Conservation (phyloP, 2,797 vertebrate genomes). For the Sebastes cheni region DNA sequence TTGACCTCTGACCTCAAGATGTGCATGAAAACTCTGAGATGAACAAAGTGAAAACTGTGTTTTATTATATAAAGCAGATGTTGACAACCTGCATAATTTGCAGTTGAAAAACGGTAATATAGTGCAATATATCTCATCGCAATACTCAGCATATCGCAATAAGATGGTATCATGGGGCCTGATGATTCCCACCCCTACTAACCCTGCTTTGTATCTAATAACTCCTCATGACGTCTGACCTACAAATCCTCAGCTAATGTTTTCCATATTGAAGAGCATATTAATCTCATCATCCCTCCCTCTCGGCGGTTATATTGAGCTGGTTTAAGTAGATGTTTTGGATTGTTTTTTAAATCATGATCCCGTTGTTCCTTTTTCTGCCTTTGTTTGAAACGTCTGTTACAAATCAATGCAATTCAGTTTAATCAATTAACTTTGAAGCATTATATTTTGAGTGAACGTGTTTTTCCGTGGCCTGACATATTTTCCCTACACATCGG, state of each 20-base stretch:
- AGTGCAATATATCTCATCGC: too few relatives aligned
- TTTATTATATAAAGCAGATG: too few relatives aligned
- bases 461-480: conserved; percentile 15
- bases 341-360: conserved; percentile 36
- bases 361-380: conserved; percentile 8
- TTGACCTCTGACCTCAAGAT: too few relatives aligned
- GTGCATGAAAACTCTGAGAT: too few relatives aligned
- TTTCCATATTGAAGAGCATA: conserved; percentile 38
- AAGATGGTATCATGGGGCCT: too few relatives aligned
- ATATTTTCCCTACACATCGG: conserved; percentile 33
- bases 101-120: too few relatives aligned
- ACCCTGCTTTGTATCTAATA: conserved; percentile 24
- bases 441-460: not conserved
- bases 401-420: not conserved
- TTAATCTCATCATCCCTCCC: conserved; percentile 17
- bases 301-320: not conserved
- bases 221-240: conserved; percentile 25
- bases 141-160: too few relatives aligned
- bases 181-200: too few relatives aligned
- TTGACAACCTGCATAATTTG: too few relatives aligned
- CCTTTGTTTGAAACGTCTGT: conserved; percentile 1
- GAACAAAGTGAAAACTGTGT: too few relatives aligned
- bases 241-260: conserved; percentile 40
- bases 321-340: conserved; percentile 13
- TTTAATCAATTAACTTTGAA: conserved; percentile 25